Evolutionary conservation across 2,888 invertebrate genomes (phyloP), one percentile per base, ranked within the genome.

Genomic region (Sarcophaga subvicina): DNA sequence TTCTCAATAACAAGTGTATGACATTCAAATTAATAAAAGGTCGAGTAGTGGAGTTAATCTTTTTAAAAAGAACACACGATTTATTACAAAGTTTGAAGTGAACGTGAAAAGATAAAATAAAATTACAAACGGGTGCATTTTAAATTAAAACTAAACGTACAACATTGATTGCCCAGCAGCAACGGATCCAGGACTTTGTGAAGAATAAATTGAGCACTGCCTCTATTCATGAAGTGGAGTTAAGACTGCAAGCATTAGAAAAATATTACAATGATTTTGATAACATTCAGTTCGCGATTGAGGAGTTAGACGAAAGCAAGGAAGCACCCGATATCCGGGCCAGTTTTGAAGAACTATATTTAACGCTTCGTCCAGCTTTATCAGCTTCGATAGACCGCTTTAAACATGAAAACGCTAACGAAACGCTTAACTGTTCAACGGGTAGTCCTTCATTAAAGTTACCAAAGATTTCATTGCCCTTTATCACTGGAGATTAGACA

Each of bases 181-280:
- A 81, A 60, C 45, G 81, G 12, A 25, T 75, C 14, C 66, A 81
- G 25, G 72, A 80, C 8, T 80, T 80, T 6, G 72, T 80, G 4
- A 63, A 72, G 1, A 27, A 20, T 11, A 80, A 80, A 25, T 66
- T 67, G 49, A 10, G 10, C 66, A 66, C 37, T 72, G 80, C 66
- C 22, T 66, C 80, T 3, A 17, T 37, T 27, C 66, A 80, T 25
- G 25, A 25, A 25, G 25, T 25, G 25, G 25, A 25, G 25, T 25
- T 25, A 25, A 25, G 25, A 25, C 25, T 25, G 25, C 25, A 25
- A 25, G 25, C 25, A 3, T 25, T 25, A 25, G 25, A 25, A 25
- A 25, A 25, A 25, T 25, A 25, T 25, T 25, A 25, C 25, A 25
- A 25, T 25, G 25, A 25, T 25, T 25, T 25, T 25, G 3, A 25